Base-by-base conservation (phyloP, 2,888 invertebrate genomes). In the Stenichneumon culpator region DNA sequence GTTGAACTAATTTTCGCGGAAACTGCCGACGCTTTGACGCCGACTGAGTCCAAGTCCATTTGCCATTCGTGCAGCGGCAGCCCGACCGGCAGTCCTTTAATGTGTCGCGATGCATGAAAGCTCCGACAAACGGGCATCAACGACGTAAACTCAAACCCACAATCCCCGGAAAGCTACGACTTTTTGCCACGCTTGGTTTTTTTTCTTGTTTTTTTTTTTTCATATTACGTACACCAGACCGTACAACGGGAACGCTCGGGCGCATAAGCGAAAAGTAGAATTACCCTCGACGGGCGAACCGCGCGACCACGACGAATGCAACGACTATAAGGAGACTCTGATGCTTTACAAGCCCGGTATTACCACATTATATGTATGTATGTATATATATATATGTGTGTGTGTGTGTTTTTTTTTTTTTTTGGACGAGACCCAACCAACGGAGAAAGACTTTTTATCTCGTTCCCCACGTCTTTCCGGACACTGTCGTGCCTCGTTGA, bases 401-500 rank as follows among this genome's bases (percentile, higher is more conserved):
- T 44, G 3, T 44, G 0, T 14, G 16, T 14, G 16, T 32, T 52
- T 52, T 50, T 32, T 19, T 70, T 69, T 72, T 73, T 73, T 73
- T 77, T 78, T 83, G 83, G 83, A 83, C 82, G 57, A 25, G 52
- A 60, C 79, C 83, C 83, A 83, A 73, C 79, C 68, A 78, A 47
- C 57, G 25, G 73, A 68, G 28, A 68, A 69, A 65, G 54, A 73
- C 68, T 83, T 78, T 79, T 79, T 69, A 78, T 82, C 78, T 73
- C 73, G 67, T 73, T 73, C 67, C 22, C 14, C 39, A 14, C 14
- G 19, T 72, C 36, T 57, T 73, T 73, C 57, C 28, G 67, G 52
- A 57, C 25, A 73, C 54, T 52, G 39, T 73, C 72, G 25, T 70
- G 28, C 52, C 50, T 82, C 32, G 63, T 50, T 52, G 52, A 69